Percentiles rank a stretch among this genome's conserved stretches.
Evolutionary conservation across 2,888 invertebrate species (phyloP).

Genomic region (Noctuana brunneofusca): DNA sequence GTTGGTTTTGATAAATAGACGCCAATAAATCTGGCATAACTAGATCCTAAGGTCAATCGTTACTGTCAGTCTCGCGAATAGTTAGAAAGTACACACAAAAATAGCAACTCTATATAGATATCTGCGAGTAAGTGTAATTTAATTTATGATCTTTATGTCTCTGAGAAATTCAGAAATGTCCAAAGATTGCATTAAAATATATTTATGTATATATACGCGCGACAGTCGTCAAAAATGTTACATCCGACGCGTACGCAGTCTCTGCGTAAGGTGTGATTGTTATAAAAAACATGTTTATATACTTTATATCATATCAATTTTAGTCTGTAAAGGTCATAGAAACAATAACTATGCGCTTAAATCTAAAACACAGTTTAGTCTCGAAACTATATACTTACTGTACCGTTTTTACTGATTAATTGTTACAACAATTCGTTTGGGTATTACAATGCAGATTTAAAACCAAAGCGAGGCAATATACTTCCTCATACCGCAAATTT

Average conservation of each 20-base stretch:
- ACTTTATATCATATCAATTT: too few relatives aligned
- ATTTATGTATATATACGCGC: too few relatives aligned
- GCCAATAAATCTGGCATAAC: slow-evolving; percentile 12
- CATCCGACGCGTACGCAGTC: too few relatives aligned
- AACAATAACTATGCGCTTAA: too few relatives aligned
- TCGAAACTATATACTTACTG: background rate
- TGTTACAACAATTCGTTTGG: background rate
- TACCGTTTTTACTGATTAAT: background rate
- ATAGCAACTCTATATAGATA: slow-evolving; percentile 5
- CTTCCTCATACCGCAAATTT: slow-evolving; percentile 22
- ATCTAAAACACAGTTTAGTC: too few relatives aligned
- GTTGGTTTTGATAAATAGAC: slow-evolving; percentile 11
- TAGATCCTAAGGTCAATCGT: slow-evolving; percentile 12
- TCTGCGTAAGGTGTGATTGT: too few relatives aligned
- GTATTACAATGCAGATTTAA: slow-evolving; percentile 17
- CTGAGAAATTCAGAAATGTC: background rate
- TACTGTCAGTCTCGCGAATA: background rate
- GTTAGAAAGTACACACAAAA: slow-evolving; percentile 6
- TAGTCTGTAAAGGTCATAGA: too few relatives aligned
- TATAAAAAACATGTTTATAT: too few relatives aligned
- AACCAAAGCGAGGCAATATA: slow-evolving; percentile 1
- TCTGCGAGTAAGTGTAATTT: too few relatives aligned
- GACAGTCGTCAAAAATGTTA: too few relatives aligned
- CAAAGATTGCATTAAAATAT: too few relatives aligned
- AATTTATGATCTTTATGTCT: background rate